Evolutionary conservation across 92 coral and sea anemone genomes (phyloP), one percentile per base, ranked within the genome.

Genomic region (Heliopora coerulea): DNA sequence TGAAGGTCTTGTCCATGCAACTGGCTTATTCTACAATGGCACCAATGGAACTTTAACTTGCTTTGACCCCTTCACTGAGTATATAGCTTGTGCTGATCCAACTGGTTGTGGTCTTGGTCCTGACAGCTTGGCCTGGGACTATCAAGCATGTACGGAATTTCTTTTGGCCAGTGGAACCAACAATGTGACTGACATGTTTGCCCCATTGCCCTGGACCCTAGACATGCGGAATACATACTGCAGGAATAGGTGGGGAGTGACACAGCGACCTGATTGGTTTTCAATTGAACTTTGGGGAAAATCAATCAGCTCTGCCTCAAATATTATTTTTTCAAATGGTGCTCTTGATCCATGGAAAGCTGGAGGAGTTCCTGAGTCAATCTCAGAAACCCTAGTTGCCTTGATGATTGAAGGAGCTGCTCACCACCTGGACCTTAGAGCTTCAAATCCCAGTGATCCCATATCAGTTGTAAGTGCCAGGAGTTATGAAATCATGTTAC

Each of bases 311-410:
- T 79, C 96, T 19, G 78, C 98, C 33, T 93, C 98, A 13, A 93
- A 93, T 40, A 92, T 93, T 35, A 90, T 93, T 72, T 93, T 93
- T 74, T 90, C 98, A 19, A 93, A 93, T 86, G 98, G 98, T 25
- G 88, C 88, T 76, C 84, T 93, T 49, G 98, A 93, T 34, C 98
- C 98, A 0, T 93, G 96, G 96, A 88, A 88, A 61, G 89, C 90
- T 9, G 98, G 98, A 41, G 98, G 98, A 68, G 98, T 93, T 27
- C 75, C 88, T 20, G 54, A 93, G 61, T 84, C 91, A 27, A 62
- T 90, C 18, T 93, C 96, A 3, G 81, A 90, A 25, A 87, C 96
- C 12, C 86, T 93, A 50, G 98, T 93, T 13, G 96, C 96, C 31
- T 20, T 93, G 49, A 65, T 83, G 24, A 79, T 93, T 25, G 82